Evolutionary conservation across 1,140 invertebrate species (phyloP).

Genomic region (Cyclargus thomasi): DNA sequence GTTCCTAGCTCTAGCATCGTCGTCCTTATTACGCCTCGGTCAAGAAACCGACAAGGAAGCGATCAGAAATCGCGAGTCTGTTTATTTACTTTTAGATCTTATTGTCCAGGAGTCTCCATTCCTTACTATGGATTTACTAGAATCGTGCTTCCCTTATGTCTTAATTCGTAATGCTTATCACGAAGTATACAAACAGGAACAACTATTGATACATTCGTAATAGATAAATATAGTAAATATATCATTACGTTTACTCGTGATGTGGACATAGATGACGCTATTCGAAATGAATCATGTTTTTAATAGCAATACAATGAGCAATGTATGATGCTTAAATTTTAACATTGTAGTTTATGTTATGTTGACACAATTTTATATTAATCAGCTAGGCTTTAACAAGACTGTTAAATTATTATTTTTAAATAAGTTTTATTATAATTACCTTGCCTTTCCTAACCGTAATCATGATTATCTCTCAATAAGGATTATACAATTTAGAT

Average conservation of each 20-base stretch:
- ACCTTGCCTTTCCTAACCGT: constrained; percentile 20
- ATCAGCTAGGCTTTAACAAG: constrained; percentile 42
- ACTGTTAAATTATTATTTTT: constrained; percentile 49
- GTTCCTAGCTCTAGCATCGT: constrained; percentile 96
- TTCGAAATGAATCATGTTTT: background rate
- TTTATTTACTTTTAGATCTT: constrained; percentile 95
- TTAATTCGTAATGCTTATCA: constrained; percentile 97
- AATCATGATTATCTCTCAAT: background rate
- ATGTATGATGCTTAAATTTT: background rate
- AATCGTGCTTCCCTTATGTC: constrained; percentile 98
- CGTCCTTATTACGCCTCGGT: constrained; percentile 93
- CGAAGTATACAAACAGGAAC: constrained; percentile 93
- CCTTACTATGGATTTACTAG: constrained; percentile 97
- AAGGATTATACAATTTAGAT: background rate
- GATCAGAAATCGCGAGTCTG: constrained; percentile 94
- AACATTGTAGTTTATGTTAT: background rate
- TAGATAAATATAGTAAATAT: constrained; percentile 28
- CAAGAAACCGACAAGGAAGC: constrained; percentile 97
- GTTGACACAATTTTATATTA: constrained; percentile 1
- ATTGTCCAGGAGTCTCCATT: constrained; percentile 98
- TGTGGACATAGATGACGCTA: constrained; percentile 19
- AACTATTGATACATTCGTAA: constrained; percentile 77
- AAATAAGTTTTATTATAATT: constrained; percentile 22
- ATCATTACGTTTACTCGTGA: constrained; percentile 15
- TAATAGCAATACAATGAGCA: constrained; percentile 5